Percentiles rank a stretch among this genome's conserved stretches.
These are phyloP conservation scores for Xylophagus ater DNA, from an alignment of 2,888 invertebrate genomes.

Conservation along the genomic window DNA sequence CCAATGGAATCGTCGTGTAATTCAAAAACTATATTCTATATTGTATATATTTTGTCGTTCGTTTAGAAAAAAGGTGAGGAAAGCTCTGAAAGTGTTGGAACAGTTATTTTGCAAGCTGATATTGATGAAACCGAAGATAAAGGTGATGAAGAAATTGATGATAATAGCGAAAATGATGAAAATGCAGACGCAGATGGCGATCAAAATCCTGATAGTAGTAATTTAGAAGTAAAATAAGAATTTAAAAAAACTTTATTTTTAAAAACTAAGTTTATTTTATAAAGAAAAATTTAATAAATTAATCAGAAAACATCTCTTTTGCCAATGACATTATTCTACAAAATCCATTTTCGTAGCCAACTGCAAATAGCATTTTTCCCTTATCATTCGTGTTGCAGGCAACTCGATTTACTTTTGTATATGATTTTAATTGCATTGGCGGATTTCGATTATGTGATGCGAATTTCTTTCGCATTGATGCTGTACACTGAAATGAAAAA, in stretches of 20 bases:
- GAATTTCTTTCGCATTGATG: constrained; percentile 8
- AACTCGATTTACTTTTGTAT: constrained; percentile 27
- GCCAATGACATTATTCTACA: too few relatives aligned
- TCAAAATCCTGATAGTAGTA: too few relatives aligned
- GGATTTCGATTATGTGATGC: constrained; percentile 19
- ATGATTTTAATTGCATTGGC: constrained; percentile 19
- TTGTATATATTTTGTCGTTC: not conserved
- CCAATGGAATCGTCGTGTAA: too few relatives aligned
- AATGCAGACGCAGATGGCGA: constrained; percentile 5
- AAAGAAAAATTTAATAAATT: not conserved
- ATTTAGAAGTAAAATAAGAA: constrained; percentile 10
- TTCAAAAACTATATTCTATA: not conserved
- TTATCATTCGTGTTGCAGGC: constrained; percentile 30
- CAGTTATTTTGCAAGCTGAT: too few relatives aligned
- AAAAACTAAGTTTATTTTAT: not conserved
- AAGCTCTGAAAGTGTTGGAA: constrained; percentile 3
- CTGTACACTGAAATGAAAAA: not conserved
- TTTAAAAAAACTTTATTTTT: too few relatives aligned
- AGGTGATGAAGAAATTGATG: not conserved
- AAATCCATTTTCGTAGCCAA: constrained; percentile 35
- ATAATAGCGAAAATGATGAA: not conserved
- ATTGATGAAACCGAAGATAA: constrained; percentile 3
- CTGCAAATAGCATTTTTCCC: constrained; percentile 25
- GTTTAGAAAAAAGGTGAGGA: constrained; percentile 5
- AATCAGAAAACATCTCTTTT: not conserved